phyloP scores from a whole-genome alignment of 2,797 vertebrate species.

The Adelosebastes latens region DNA sequence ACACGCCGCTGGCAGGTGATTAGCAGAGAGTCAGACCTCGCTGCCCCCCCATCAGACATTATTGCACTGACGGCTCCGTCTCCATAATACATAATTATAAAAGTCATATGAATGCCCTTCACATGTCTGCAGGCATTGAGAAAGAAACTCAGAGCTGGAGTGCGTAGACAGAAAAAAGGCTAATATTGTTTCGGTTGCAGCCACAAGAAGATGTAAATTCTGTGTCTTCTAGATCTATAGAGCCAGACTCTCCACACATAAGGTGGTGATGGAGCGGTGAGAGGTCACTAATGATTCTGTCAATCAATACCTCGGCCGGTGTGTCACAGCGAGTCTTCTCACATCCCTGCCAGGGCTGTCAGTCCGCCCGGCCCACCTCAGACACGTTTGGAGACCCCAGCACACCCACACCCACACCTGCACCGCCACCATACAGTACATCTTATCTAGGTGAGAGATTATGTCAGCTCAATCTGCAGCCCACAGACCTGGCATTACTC shows the following conservation, averaged over 20 bases:
- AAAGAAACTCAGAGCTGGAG: constrained; percentile 14
- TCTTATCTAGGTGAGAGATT: constrained; percentile 47
- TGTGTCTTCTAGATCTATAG: constrained; percentile 9
- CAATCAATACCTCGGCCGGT: constrained; percentile 58
- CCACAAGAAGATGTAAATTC: constrained; percentile 2
- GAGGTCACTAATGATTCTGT: constrained; percentile 73
- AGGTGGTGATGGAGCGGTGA: constrained; percentile 37
- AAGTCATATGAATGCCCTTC: constrained; percentile 65
- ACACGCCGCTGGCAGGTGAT: constrained; percentile 71
- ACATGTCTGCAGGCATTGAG: constrained; percentile 49
- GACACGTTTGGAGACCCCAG: constrained; percentile 13
- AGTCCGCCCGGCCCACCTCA: constrained; percentile 27
- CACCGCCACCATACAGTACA: constrained; percentile 6
- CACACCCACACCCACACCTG: constrained; percentile 32
- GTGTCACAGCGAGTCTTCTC: constrained; percentile 41
- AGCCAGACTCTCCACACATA: background rate
- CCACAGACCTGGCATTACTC: constrained; percentile 25
- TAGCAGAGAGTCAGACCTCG: constrained; percentile 54
- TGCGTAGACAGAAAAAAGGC: background rate
- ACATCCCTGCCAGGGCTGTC: constrained; percentile 48
- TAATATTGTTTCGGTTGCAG: constrained; percentile 4
- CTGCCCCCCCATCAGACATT: constrained; percentile 59
- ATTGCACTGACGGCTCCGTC: constrained; percentile 42
- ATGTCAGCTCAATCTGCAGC: background rate
- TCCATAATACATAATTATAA: constrained; percentile 63